Percentiles rank a stretch among this genome's conserved stretches.
Evolutionary conservation across 1,140 invertebrate genomes (phyloP).

Genomic region (Hyles vespertilio): DNA sequence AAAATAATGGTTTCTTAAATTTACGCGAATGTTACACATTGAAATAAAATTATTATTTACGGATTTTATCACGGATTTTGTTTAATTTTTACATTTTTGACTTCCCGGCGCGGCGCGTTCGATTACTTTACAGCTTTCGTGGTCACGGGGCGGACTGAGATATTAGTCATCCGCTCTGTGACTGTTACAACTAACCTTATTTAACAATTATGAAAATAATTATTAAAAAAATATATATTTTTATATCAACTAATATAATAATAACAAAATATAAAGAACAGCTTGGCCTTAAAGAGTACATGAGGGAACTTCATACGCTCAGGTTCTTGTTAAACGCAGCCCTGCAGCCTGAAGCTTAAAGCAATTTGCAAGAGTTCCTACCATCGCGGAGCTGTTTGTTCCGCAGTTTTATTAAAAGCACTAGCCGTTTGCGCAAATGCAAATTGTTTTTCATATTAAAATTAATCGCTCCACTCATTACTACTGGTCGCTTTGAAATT

Average conservation of each 20-base stretch:
- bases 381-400: constrained; percentile 41
- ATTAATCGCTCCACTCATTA: constrained; percentile 22
- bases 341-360: constrained; percentile 54
- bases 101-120: too few species aligned
- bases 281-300: constrained; percentile 41
- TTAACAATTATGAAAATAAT: too few species aligned
- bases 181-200: too few species aligned
- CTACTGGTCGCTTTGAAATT: constrained; percentile 8
- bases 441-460: constrained; percentile 55
- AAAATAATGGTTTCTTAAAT: too few species aligned
- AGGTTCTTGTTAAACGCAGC: constrained; percentile 54
- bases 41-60: too few species aligned
- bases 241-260: neutral
- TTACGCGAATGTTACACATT: too few species aligned
- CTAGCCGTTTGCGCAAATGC: constrained; percentile 34
- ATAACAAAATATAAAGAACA: neutral
- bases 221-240: neutral
- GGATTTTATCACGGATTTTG: too few species aligned
- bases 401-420: constrained; percentile 54
- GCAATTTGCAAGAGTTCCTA: constrained; percentile 66
- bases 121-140: too few species aligned
- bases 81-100: too few species aligned
- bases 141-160: too few species aligned
- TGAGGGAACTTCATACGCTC: constrained; percentile 45
- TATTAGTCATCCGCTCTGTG: too few species aligned